Base-by-base conservation (phyloP, 1,140 invertebrate species). In the Zophobas atratus region DNA sequence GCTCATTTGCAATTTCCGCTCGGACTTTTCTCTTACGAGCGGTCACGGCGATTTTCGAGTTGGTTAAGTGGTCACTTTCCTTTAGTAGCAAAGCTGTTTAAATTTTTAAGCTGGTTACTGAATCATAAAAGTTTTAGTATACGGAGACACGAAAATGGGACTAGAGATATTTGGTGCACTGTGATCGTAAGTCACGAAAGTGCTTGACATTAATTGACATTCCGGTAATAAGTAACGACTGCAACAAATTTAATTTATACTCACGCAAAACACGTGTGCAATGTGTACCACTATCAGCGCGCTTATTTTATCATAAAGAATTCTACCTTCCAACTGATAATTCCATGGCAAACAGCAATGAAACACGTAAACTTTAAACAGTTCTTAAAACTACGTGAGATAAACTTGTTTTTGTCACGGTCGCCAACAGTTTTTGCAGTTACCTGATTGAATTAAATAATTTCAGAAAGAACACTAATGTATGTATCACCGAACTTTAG, bases 1-100 rank as follows among this genome's bases (percentile, higher is more conserved):
- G 8, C 60, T 41, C 20, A 43, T 67, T 51, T 67, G 33, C 36
- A 63, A 63, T 63, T 63, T 63, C 38, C 57, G n/a, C 38, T 39
- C 35, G 2, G 49, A 6, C 49, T 51, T 20, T 51, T 4, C 49
- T 51, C 49, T 51, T 51, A 63, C 38, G 6, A 41, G n/a, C 35
- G n/a, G 6, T 8, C 2, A 41, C 32, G 57, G 38, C 38, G 38
- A 63, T n/a, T 41, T 63, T 63, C 39, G n/a, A 67, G 38, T 20
- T 4, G 39, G n/a, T 41, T 63, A 51, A 51, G 49, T 20, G 49
- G 49, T 51, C 49, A 51, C 49, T 8, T 46, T 46, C 20, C 49
- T 51, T 51, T 20, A 6, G 49, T 51, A 51, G 20, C 20, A 20
- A 20, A 51, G 49, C 49, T 20, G n/a, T 51, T 51, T 51, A 51